Conservation (phyloP, 92 coral and sea anemone genomes). For the Palythoa grandis region DNA sequence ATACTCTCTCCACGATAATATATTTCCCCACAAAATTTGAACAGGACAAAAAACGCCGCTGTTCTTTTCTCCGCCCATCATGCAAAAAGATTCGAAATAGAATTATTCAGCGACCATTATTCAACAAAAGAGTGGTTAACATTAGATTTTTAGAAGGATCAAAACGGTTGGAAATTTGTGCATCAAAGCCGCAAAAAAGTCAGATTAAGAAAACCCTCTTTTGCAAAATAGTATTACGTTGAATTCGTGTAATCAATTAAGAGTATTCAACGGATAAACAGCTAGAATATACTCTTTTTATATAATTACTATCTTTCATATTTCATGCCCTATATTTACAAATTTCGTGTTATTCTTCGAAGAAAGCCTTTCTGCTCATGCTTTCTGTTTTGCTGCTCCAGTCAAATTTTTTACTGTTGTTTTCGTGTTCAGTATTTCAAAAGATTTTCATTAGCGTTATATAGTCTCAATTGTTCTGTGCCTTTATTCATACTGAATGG, state of each 20-base stretch:
- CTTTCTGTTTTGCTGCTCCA: slow-evolving; percentile 43
- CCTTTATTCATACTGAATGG: slow-evolving; percentile 75
- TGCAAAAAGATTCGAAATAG: slow-evolving; percentile 18
- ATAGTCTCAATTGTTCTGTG: slow-evolving; percentile 77
- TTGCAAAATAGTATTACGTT: slow-evolving; percentile 41
- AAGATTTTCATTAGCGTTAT: slow-evolving; percentile 90
- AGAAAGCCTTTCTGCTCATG: slow-evolving; percentile 34
- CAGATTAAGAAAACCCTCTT: slow-evolving; percentile 21
- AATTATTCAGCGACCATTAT: neutral
- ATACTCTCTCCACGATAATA: slow-evolving; percentile 18
- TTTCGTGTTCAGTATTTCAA: slow-evolving; percentile 68
- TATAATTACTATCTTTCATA: neutral
- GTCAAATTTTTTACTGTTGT: slow-evolving; percentile 68
- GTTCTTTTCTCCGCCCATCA: slow-evolving; percentile 29
- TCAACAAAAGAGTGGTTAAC: neutral
- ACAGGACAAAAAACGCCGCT: slow-evolving; percentile 30
- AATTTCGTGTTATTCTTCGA: slow-evolving; percentile 48
- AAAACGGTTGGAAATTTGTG: neutral
- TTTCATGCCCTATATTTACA: slow-evolving; percentile 37
- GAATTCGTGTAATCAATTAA: slow-evolving; percentile 64
- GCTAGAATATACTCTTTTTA: neutral
- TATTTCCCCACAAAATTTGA: slow-evolving; percentile 13
- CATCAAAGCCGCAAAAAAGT: slow-evolving; percentile 15
- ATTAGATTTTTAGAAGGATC: neutral
- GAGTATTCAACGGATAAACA: slow-evolving; percentile 35